phyloP scores from a whole-genome alignment of 2,888 invertebrate species.

The Parnassius orleans region DNA sequence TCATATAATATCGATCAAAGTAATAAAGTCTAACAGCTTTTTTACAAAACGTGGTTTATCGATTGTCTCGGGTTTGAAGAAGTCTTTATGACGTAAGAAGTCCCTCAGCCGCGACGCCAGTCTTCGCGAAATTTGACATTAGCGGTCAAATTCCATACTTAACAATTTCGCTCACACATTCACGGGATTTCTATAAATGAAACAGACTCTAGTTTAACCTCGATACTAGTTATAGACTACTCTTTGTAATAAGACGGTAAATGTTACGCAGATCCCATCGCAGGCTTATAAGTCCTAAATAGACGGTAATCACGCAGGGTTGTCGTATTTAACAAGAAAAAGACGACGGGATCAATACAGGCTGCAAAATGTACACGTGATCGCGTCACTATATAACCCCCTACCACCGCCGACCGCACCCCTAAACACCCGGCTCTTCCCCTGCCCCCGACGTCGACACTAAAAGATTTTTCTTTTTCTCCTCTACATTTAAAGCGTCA shows the following conservation, averaged over 20 bases:
- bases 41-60: no score
- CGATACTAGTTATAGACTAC: no score
- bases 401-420: conserved; percentile 67
- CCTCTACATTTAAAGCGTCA: conserved; percentile 45
- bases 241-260: not conserved
- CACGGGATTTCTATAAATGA: no score
- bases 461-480: conserved; percentile 64
- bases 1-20: no score
- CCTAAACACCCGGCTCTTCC: conserved; percentile 67
- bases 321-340: conserved; percentile 62
- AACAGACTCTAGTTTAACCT: no score
- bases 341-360: conserved; percentile 75
- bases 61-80: no score
- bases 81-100: no score
- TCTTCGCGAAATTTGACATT: no score
- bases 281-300: conserved; percentile 27
- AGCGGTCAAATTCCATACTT: no score
- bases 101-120: no score
- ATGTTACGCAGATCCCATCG: not conserved
- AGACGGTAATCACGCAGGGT: conserved; percentile 52
- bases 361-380: conserved; percentile 80
- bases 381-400: conserved; percentile 79
- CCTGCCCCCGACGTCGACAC: conserved; percentile 63
- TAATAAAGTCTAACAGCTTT: no score
- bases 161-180: no score